These are phyloP conservation scores for Cybosia mesomella DNA, from an alignment of 2,888 invertebrate genomes.

Conservation along the genomic window DNA sequence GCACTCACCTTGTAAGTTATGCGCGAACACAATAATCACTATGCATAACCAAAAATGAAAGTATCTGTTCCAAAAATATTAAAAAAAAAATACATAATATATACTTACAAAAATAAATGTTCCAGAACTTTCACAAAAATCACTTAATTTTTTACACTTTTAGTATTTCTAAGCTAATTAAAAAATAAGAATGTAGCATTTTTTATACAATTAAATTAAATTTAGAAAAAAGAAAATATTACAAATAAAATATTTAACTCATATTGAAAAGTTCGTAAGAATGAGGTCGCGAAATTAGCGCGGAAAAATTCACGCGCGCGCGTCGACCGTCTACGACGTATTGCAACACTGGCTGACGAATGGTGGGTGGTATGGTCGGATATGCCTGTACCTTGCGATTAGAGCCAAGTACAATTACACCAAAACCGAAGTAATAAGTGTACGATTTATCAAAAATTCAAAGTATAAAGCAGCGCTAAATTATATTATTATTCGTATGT, in stretches of 20 bases:
- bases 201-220: not conserved
- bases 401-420: constrained; percentile 31
- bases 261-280: not conserved
- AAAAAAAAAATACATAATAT: not conserved
- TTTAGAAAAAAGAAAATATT: not conserved
- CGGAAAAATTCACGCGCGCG: constrained; percentile 39
- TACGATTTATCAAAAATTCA: not conserved
- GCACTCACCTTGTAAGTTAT: constrained; percentile 46
- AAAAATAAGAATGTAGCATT: not conserved
- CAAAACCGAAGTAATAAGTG: not conserved
- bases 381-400: constrained; percentile 31
- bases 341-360: constrained; percentile 51
- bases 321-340: constrained; percentile 43
- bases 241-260: not conserved
- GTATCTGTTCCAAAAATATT: not conserved
- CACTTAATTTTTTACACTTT: not conserved
- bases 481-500: no score
- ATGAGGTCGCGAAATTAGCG: constrained; percentile 24
- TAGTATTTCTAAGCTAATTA: not conserved
- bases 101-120: not conserved
- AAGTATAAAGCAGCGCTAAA: not conserved
- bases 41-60: constrained; percentile 12
- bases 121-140: not conserved
- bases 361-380: constrained; percentile 21
- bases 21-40: constrained; percentile 27